These are phyloP conservation scores for Lasaia peninsularis DNA, from an alignment of 1,140 invertebrate species.

Conservation along the genomic window DNA sequence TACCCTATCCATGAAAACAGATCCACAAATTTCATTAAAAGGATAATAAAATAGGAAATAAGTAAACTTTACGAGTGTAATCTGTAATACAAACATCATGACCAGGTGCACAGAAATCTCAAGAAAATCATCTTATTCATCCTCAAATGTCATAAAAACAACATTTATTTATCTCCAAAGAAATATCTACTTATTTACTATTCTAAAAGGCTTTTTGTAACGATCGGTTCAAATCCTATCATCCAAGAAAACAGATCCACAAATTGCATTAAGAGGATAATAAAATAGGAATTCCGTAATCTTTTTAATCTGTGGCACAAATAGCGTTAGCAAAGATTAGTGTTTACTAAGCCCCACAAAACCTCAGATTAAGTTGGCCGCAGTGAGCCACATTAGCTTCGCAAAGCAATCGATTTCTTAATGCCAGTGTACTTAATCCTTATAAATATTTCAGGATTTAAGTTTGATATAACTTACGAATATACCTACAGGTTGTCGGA, in stretches of 20 bases:
- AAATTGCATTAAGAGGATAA: slow-evolving; percentile 4
- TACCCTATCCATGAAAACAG: slow-evolving; percentile 3
- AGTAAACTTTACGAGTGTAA: slow-evolving; percentile 24
- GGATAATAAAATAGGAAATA: slow-evolving; percentile 4
- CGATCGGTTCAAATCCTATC: neutral
- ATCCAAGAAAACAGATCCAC: slow-evolving; percentile 5
- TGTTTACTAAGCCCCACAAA: slow-evolving; percentile 45
- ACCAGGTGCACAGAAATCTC: too few relatives aligned
- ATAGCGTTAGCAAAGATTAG: slow-evolving; percentile 47
- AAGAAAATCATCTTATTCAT: too few relatives aligned
- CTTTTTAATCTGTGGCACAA: slow-evolving; percentile 35
- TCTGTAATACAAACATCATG: too few relatives aligned
- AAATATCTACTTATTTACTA: too few relatives aligned
- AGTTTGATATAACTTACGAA: neutral
- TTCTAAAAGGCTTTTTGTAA: too few relatives aligned
- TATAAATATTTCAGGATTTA: slow-evolving; percentile 12
- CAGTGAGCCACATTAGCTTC: slow-evolving; percentile 42
- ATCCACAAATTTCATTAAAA: neutral
- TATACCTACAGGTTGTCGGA: too few relatives aligned
- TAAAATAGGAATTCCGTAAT: slow-evolving; percentile 12
- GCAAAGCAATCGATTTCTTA: slow-evolving; percentile 20
- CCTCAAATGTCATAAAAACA: too few relatives aligned
- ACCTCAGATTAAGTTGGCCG: slow-evolving; percentile 42
- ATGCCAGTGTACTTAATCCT: slow-evolving; percentile 13
- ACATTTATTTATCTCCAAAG: too few relatives aligned